phyloP scores from a whole-genome alignment of 2,113 vertebrate species.

The Halichoerus grypus region DNA sequence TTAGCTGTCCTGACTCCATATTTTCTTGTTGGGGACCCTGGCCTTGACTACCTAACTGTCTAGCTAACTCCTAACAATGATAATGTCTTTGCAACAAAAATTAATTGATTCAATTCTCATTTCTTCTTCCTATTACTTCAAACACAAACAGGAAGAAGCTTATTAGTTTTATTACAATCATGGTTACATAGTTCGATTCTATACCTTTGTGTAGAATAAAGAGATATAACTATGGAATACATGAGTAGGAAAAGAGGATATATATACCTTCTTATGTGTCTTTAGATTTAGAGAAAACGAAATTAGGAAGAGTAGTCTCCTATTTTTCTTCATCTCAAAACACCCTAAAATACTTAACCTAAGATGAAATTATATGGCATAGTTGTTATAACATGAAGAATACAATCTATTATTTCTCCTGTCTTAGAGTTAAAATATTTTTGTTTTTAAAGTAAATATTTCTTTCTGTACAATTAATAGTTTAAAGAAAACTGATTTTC shows the following conservation, averaged over 20 bases:
- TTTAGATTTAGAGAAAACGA: background rate
- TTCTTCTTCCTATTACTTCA: background rate
- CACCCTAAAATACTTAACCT: background rate
- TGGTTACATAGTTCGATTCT: background rate
- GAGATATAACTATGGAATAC: background rate
- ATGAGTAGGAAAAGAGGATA: background rate
- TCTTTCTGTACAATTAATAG: slow-evolving; percentile 7
- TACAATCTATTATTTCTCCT: background rate
- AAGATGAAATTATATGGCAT: background rate
- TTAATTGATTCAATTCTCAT: background rate
- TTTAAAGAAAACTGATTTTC: background rate
- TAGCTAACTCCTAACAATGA: background rate
- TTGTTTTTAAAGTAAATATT: slow-evolving; percentile 23
- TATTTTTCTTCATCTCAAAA: background rate
- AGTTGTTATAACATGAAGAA: background rate
- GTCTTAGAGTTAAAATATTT: background rate
- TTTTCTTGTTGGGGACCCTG: background rate
- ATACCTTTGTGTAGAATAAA: background rate
- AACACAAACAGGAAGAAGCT: background rate
- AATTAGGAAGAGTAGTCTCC: background rate
- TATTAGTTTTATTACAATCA: background rate
- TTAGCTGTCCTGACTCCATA: background rate
- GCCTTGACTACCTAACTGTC: background rate
- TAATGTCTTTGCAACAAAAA: background rate
- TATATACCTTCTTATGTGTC: background rate